A percentile compares a stretch with the other conserved stretches of the same genome.
phyloP scores from a whole-genome alignment of 2,113 vertebrate species.

The Anser cygnoides region DNA sequence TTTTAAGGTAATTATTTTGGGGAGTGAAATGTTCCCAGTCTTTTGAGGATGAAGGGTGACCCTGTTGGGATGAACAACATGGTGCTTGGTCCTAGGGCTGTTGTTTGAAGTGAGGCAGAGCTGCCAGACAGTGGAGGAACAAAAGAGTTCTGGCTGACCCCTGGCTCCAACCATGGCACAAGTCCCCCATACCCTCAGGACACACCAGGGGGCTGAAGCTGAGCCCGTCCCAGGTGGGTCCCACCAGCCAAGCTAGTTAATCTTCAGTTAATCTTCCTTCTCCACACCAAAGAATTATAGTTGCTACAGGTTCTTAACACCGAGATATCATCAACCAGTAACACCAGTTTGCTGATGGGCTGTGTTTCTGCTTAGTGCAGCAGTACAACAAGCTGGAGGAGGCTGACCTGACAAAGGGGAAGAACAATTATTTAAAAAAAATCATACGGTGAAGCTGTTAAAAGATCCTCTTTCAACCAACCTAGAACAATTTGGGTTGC shows the following conservation, averaged over 20 bases:
- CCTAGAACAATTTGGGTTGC: constrained; percentile 28
- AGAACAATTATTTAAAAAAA: neutral
- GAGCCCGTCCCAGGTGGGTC: neutral
- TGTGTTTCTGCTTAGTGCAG: neutral
- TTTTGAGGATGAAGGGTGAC: neutral
- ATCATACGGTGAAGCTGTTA: neutral
- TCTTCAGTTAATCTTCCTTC: neutral
- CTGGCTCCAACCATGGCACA: neutral
- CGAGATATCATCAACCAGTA: neutral
- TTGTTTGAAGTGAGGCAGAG: neutral
- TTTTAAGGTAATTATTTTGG: neutral
- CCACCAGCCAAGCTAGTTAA: neutral
- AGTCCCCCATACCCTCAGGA: neutral
- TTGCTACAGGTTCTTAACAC: neutral
- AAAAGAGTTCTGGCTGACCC: neutral
- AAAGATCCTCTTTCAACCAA: constrained; percentile 33
- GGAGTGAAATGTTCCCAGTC: neutral
- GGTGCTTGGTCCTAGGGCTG: neutral
- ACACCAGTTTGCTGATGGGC: neutral
- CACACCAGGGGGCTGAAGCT: neutral
- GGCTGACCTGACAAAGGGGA: neutral
- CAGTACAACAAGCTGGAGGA: neutral
- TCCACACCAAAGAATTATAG: neutral
- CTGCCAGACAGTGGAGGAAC: neutral
- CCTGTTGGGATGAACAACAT: neutral